Evolutionary conservation across 2,888 invertebrate genomes (phyloP).

Genomic region (Yponomeuta evonymella): DNA sequence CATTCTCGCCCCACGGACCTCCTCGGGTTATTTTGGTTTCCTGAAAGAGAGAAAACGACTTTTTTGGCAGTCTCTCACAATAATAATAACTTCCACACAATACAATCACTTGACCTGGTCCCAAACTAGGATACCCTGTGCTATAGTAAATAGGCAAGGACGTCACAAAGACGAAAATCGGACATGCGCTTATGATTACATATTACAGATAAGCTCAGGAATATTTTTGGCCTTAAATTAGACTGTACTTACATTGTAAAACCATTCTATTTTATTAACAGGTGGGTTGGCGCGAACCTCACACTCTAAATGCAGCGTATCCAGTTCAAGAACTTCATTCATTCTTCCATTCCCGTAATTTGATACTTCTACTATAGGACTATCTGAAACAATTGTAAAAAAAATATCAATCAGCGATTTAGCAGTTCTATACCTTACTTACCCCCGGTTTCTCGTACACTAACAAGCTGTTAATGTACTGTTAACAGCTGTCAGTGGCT

Average conservation of each 20-base stretch:
- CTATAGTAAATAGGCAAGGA: no score
- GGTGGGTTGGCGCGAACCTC: slow-evolving; percentile 66
- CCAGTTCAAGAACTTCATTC: slow-evolving; percentile 59
- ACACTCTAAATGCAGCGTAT: slow-evolving; percentile 57
- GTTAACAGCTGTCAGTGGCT: no score
- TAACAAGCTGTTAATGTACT: no score
- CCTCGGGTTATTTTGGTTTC: slow-evolving; percentile 52
- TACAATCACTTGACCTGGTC: no score
- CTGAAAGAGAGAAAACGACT: slow-evolving; percentile 32
- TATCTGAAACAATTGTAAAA: slow-evolving; percentile 45
- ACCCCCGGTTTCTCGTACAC: no score
- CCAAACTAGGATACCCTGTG: no score
- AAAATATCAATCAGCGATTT: background rate
- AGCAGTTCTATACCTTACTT: no score
- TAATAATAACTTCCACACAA: no score
- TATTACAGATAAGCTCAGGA: no score
- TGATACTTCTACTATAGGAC: slow-evolving; percentile 61
- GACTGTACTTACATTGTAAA: slow-evolving; percentile 57
- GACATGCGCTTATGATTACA: no score
- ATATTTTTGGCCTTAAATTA: no score
- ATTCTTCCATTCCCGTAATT: slow-evolving; percentile 48
- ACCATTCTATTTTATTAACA: slow-evolving; percentile 57
- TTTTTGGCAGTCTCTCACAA: background rate
- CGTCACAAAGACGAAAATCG: no score
- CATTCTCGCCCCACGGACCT: slow-evolving; percentile 50